These are phyloP conservation scores for Columbina picui DNA, from an alignment of 2,113 vertebrate species.

Conservation along the genomic window DNA sequence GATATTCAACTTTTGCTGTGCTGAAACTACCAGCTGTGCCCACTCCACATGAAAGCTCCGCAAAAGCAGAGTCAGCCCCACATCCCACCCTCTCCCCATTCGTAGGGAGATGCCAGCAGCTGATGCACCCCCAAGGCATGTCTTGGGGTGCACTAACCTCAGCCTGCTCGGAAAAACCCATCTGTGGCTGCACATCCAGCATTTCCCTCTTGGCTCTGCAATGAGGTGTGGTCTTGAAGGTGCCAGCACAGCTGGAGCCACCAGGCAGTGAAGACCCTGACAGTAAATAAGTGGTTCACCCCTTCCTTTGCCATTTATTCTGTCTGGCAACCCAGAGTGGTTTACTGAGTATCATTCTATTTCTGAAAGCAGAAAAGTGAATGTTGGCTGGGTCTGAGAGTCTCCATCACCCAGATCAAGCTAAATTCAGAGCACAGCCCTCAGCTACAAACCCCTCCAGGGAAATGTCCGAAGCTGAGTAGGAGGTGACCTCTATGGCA, in stretches of 20 bases:
- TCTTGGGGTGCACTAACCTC: neutral
- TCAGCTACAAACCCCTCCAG: neutral
- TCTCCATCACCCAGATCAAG: neutral
- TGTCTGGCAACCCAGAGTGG: neutral
- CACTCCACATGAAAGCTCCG: accelerated
- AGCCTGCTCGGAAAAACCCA: neutral
- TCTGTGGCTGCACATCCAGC: neutral
- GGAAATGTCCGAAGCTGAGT: neutral
- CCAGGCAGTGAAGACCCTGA: neutral
- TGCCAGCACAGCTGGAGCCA: neutral
- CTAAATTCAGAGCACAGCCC: neutral
- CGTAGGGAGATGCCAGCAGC: neutral
- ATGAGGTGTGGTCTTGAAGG: neutral
- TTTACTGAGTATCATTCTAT: neutral
- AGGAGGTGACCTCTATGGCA: neutral
- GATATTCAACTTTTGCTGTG: neutral
- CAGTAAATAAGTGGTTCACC: neutral
- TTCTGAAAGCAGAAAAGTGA: neutral
- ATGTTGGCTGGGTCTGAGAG: neutral
- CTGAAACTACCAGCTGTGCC: neutral
- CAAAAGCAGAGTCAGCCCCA: neutral
- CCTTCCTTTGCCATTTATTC: neutral
- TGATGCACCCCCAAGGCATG: neutral
- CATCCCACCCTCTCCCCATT: neutral
- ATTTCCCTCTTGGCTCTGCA: neutral